Evolutionary conservation across 2,797 vertebrate genomes (phyloP).

Genomic region (Muscicapa comitata): DNA sequence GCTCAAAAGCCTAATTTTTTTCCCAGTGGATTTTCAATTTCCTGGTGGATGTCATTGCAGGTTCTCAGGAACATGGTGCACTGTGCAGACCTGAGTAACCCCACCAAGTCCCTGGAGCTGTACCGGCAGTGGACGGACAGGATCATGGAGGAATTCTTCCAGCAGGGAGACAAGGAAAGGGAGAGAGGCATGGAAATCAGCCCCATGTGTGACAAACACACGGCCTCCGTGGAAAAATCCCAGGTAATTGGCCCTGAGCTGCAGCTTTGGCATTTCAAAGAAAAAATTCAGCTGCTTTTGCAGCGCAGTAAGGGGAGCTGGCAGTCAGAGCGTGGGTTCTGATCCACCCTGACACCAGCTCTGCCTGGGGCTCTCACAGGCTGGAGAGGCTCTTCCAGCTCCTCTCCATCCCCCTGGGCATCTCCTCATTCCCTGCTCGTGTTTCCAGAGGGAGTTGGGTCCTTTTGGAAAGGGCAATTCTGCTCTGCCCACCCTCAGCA

Average conservation of each 20-base stretch:
- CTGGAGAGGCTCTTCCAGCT: neutral
- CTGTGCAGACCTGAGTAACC: slow-evolving; percentile 96
- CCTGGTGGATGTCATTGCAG: slow-evolving; percentile 68
- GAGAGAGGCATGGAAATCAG: slow-evolving; percentile 98
- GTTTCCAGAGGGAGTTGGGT: neutral
- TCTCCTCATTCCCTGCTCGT: neutral
- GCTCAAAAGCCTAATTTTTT: neutral
- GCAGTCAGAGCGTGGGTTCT: neutral
- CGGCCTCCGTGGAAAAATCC: slow-evolving; percentile 94
- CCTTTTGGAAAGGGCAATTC: neutral
- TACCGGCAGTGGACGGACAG: slow-evolving; percentile 97
- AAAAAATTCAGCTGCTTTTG: neutral
- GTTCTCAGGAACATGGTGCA: slow-evolving; percentile 98
- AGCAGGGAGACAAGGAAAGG: slow-evolving; percentile 94
- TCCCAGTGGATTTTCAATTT: neutral
- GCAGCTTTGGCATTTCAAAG: neutral
- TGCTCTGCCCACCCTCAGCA: neutral
- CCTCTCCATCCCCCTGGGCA: neutral
- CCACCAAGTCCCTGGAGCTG: slow-evolving; percentile 94
- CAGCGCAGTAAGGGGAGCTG: neutral
- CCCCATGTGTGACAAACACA: slow-evolving; percentile 98
- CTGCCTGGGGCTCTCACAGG: neutral
- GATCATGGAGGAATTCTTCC: slow-evolving; percentile 99
- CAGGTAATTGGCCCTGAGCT: slow-evolving; percentile 80
- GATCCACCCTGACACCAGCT: neutral